These are phyloP conservation scores for Triplophysa bombifrons DNA, from an alignment of 2,797 vertebrate species.

Conservation along the genomic window DNA sequence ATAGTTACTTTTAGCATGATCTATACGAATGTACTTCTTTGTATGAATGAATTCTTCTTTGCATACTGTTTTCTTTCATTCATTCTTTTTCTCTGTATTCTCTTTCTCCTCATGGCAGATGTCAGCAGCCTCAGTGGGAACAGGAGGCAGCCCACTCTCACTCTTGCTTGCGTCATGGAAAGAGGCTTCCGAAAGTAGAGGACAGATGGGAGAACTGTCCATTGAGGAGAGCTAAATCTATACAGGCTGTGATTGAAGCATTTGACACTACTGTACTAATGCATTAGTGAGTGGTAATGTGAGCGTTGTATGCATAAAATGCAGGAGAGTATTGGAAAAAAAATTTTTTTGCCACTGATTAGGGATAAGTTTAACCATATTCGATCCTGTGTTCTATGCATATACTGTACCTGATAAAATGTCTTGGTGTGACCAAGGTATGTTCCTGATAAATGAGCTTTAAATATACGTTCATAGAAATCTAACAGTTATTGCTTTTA, in stretches of 20 bases:
- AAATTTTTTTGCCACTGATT: background rate
- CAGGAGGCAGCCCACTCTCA: constrained; percentile 82
- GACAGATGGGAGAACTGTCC: constrained; percentile 53
- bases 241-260: constrained; percentile 44
- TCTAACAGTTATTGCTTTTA: too few relatives aligned
- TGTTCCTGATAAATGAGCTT: background rate
- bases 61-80: constrained; percentile 38
- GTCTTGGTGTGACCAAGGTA: background rate
- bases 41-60: too few relatives aligned
- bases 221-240: constrained; percentile 43
- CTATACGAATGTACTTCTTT: background rate
- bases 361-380: background rate
- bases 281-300: constrained; percentile 40
- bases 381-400: background rate
- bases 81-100: constrained; percentile 17
- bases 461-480: too few relatives aligned
- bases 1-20: background rate
- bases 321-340: constrained; percentile 4
- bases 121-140: constrained; percentile 75
- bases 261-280: constrained; percentile 42
- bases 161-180: constrained; percentile 82
- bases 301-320: constrained; percentile 7
- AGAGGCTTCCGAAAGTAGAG: constrained; percentile 58
- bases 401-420: background rate
- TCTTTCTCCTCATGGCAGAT: constrained; percentile 67